Percentiles rank a stretch among this genome's conserved stretches.
Evolutionary conservation across 2,113 vertebrate species (phyloP).

Genomic region (Redunca redunca): DNA sequence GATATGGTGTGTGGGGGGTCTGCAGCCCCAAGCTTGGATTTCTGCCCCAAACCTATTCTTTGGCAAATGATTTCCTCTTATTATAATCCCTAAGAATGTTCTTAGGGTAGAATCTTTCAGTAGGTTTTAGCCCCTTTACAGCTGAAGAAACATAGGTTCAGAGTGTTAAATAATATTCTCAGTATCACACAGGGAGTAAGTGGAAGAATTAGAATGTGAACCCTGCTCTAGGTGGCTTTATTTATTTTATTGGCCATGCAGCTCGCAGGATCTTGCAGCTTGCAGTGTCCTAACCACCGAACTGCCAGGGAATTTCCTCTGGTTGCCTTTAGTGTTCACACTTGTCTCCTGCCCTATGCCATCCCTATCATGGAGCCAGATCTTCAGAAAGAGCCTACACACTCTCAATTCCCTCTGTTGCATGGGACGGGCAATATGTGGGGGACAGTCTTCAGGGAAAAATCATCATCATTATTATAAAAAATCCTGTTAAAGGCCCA

Average conservation of each 20-base stretch:
- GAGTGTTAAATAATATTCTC: background rate
- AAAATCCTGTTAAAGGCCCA: background rate
- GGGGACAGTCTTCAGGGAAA: background rate
- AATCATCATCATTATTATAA: background rate
- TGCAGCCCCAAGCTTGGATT: background rate
- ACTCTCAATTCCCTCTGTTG: background rate
- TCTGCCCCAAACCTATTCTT: background rate
- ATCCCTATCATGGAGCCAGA: background rate
- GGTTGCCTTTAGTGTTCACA: background rate
- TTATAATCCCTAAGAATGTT: background rate
- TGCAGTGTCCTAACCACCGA: background rate
- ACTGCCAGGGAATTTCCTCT: background rate
- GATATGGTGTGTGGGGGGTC: background rate
- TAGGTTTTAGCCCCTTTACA: background rate
- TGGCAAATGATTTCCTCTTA: background rate
- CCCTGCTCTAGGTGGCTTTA: background rate
- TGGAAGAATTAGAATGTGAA: background rate
- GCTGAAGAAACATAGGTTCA: background rate
- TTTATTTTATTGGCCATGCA: background rate
- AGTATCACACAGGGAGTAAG: background rate
- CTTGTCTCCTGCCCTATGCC: accelerated
- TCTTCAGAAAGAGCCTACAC: background rate
- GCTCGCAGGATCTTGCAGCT: background rate
- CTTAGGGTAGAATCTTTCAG: background rate
- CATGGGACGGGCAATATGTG: background rate